phyloP scores from a whole-genome alignment of 1,140 invertebrate genomes.

The Chelonus insularis region DNA sequence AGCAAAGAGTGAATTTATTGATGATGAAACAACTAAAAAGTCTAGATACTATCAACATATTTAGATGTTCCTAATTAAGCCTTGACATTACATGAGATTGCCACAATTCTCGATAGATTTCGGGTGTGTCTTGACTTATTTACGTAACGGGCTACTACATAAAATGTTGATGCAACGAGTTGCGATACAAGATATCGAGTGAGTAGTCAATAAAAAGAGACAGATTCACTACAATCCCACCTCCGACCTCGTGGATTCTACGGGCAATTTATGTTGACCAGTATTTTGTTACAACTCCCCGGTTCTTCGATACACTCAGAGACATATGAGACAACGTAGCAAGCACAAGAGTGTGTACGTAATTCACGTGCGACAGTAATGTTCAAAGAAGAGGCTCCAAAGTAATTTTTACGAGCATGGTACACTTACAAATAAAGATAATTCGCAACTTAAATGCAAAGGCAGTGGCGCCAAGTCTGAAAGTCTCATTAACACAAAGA shows the following conservation, averaged over 20 bases:
- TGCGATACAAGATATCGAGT: conserved; percentile 1
- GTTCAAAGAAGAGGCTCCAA: not conserved
- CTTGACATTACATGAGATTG: no score
- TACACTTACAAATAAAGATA: conserved; percentile 25
- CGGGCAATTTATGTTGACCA: conserved; percentile 27
- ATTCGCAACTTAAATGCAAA: conserved; percentile 15
- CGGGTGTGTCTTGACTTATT: no score
- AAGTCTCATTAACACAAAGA: not conserved
- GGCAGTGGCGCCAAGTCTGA: not conserved
- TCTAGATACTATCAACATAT: no score
- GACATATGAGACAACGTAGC: conserved; percentile 12
- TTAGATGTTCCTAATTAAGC: no score
- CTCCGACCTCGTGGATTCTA: conserved; percentile 23
- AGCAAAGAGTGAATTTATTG: no score
- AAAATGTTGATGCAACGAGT: no score
- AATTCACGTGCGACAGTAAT: not conserved
- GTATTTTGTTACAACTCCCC: conserved; percentile 30
- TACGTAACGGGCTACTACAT: no score
- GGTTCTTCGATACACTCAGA: conserved; percentile 19
- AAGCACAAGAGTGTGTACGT: conserved; percentile 4
- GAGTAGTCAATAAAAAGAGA: not conserved
- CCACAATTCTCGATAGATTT: no score
- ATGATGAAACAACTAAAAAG: no score
- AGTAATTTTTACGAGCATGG: conserved; percentile 13
- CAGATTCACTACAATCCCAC: not conserved